A percentile compares a stretch with the other conserved stretches of the same genome.
Conservation (phyloP, 1,140 invertebrate species). For the Rhynchophorus ferrugineus region DNA sequence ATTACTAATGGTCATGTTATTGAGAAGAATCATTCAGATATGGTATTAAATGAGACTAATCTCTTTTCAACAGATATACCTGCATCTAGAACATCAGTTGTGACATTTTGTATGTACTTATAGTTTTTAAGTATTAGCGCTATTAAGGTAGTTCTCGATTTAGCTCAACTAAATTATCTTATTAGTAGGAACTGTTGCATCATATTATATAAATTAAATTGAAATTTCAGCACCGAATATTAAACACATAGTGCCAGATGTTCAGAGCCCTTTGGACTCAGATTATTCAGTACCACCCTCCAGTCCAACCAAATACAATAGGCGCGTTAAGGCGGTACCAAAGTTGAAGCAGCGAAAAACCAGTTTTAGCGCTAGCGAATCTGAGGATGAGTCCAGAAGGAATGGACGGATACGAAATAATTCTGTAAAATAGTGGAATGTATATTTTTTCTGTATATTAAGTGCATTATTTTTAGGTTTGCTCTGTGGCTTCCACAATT, state of each 20-base stretch:
- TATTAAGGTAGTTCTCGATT: too few species aligned
- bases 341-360: slow-evolving; percentile 30
- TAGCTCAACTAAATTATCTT: too few species aligned
- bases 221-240: slow-evolving; percentile 9
- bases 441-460: slow-evolving; percentile 6
- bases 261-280: slow-evolving; percentile 23
- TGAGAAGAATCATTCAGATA: background rate
- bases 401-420: slow-evolving; percentile 35
- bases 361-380: slow-evolving; percentile 38
- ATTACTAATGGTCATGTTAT: too few species aligned
- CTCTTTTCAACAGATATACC: background rate
- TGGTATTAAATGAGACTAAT: background rate
- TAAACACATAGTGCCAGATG: slow-evolving; percentile 1
- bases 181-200: too few species aligned
- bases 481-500: slow-evolving; percentile 25
- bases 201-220: too few species aligned
- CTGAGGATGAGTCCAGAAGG: slow-evolving; percentile 36
- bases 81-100: background rate
- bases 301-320: slow-evolving; percentile 37
- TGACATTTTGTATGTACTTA: background rate
- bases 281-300: slow-evolving; percentile 32
- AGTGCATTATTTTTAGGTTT: slow-evolving; percentile 19
- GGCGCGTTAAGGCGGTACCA: slow-evolving; percentile 37
- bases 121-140: too few species aligned
- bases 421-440: slow-evolving; percentile 28